These are phyloP conservation scores for Onychostoma macrolepis DNA, from an alignment of 2,113 vertebrate species.

Conservation along the genomic window DNA sequence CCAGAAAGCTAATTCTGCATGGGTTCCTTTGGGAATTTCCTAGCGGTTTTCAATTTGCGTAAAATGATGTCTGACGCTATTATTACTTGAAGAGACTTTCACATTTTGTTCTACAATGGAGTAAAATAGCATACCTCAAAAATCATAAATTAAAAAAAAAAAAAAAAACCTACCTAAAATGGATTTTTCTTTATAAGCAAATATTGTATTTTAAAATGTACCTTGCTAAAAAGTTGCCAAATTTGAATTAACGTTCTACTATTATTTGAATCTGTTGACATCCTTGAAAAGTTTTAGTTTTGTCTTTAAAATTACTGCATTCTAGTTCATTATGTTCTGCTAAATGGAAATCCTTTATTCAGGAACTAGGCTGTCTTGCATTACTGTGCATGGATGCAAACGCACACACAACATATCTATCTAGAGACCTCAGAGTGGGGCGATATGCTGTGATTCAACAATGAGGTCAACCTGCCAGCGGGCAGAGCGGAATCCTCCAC, in stretches of 20 bases:
- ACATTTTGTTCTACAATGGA: neutral
- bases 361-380: neutral
- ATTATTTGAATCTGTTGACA: neutral
- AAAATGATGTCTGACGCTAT: neutral
- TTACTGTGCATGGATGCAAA: neutral
- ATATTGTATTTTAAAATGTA: neutral
- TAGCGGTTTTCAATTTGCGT: neutral
- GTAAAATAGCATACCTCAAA: neutral
- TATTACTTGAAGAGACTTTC: neutral
- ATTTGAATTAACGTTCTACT: neutral
- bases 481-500: conserved; percentile 42
- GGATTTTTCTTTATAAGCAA: neutral
- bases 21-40: neutral
- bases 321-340: neutral
- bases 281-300: neutral
- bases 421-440: neutral
- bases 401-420: neutral
- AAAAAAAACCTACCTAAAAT: neutral
- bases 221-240: neutral
- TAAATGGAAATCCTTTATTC: neutral
- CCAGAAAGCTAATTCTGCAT: neutral
- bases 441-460: conserved; percentile 14
- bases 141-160: too few species aligned
- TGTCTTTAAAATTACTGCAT: neutral
- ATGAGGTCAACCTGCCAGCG: conserved; percentile 22